A percentile compares a stretch with the other conserved stretches of the same genome.
Evolutionary conservation across 2,113 vertebrate genomes (phyloP).

Genomic region (Alosa alosa): DNA sequence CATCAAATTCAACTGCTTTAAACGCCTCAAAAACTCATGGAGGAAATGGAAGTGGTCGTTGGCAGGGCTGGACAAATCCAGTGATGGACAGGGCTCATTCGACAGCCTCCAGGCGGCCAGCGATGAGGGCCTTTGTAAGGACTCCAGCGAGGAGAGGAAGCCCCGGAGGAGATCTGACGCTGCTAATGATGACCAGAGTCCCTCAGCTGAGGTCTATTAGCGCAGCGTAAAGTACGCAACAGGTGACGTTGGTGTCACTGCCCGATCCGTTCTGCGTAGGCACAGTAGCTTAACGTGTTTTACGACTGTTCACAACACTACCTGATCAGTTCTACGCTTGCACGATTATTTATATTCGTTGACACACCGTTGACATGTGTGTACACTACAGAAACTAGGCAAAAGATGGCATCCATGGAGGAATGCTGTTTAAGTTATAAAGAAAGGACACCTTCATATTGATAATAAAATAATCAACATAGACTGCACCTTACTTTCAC

Average conservation of each 20-base stretch:
- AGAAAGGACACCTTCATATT: too few relatives aligned
- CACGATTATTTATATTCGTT: too few relatives aligned
- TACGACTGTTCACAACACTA: too few relatives aligned
- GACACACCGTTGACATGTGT: too few relatives aligned
- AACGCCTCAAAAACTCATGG: conserved; percentile 57
- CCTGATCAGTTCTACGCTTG: too few relatives aligned
- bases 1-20: conserved; percentile 69
- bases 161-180: conserved; percentile 62
- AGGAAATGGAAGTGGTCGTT: conserved; percentile 46
- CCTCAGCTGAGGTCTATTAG: conserved; percentile 76
- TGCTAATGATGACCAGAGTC: conserved; percentile 56
- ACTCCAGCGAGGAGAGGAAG: conserved; percentile 61
- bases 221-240: neutral
- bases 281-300: too few relatives aligned
- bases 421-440: too few relatives aligned
- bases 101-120: conserved; percentile 76
- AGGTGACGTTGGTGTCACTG: neutral
- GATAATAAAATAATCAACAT: too few relatives aligned
- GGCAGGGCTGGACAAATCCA: conserved; percentile 30
- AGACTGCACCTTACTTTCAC: too few relatives aligned
- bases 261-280: too few relatives aligned
- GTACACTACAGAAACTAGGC: too few relatives aligned
- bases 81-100: conserved; percentile 71
- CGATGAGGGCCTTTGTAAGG: conserved; percentile 73
- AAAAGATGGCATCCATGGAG: too few relatives aligned